Base-by-base conservation (phyloP, 2,888 invertebrate species). In the Trachelus tabidus region DNA sequence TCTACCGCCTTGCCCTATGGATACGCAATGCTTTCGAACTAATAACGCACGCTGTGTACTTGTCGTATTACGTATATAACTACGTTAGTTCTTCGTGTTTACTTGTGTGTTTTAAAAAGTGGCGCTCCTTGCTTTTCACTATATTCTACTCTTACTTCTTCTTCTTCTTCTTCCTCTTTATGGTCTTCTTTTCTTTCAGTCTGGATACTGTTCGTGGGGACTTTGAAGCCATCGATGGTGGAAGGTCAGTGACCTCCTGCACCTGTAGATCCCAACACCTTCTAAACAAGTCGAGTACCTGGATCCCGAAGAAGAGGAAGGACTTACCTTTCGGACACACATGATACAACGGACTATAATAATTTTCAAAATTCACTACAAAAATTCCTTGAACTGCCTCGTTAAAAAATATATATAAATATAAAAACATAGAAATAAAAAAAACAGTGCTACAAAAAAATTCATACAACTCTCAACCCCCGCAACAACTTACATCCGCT, bases 171-270 rank as follows among this genome's bases (percentile, higher is more conserved):
- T 4, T 1, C 4, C 40, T 23, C 23, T 56, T 23, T 56, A 56
- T 23, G 40, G 9, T 71, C 71, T 71, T 71, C 71, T 12, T 33
- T 15, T 71, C 71, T 33, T 71, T 30, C 71, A 15, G 12, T 71
- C 71, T 30, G 71, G 34, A 31, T n/a, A 71, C 71, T 31, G 15
- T 71, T 31, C 31, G 31, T 71, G 31, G 31, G 31, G 31, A 56
- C 40, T 74, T 77, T 76, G 34, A 77, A 37, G 77, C 76, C 37
- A 75, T 79, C 76, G 75, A 77, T 79, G 79, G 76, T 69, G 40
- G 37, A 76, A 76, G 80, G 79, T 80, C 80, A 73, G 68, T 80
- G 80, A 40, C 80, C 80, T 76, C 75, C 56, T 73, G 69, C 75
- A 73, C 74, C 76, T 77, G 79, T 73, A 77, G 69, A 76, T 40